phyloP scores from a whole-genome alignment of 2,797 vertebrate genomes.

The Gambelia wislizenii region DNA sequence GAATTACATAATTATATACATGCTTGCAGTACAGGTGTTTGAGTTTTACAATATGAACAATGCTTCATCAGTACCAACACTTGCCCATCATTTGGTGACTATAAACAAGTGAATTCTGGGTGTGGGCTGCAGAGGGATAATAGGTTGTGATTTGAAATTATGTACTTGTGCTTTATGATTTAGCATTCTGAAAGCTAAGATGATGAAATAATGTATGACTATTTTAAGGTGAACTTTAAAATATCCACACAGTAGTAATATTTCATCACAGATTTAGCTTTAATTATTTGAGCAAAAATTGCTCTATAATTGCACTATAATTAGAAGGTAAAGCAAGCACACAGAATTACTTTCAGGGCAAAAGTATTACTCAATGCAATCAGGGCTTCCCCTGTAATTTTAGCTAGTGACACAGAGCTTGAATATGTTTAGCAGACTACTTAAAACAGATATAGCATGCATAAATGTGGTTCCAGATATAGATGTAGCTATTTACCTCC shows the following conservation, averaged over 20 bases:
- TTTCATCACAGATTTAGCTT: slow-evolving; percentile 17
- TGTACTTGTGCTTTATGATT: background rate
- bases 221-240: slow-evolving; percentile 8
- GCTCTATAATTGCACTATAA: slow-evolving; percentile 21
- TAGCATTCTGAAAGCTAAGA: slow-evolving; percentile 11
- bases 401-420: background rate
- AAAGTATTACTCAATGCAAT: background rate
- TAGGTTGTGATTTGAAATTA: background rate
- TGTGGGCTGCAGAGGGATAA: background rate
- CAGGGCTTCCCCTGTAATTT: slow-evolving; percentile 19
- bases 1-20: too few relatives aligned
- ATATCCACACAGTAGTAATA: background rate
- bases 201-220: background rate
- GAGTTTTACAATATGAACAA: background rate
- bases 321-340: slow-evolving; percentile 18
- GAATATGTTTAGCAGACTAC: background rate
- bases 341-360: slow-evolving; percentile 26
- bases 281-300: slow-evolving; percentile 28
- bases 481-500: slow-evolving; percentile 46
- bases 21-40: background rate
- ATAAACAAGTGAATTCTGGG: background rate
- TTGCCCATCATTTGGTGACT: background rate
- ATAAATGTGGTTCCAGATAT: slow-evolving; percentile 23
- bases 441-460: slow-evolving; percentile 26
- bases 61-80: background rate